phyloP scores from a whole-genome alignment of 2,888 invertebrate species.

The Eueremaeus valkanovi region DNA sequence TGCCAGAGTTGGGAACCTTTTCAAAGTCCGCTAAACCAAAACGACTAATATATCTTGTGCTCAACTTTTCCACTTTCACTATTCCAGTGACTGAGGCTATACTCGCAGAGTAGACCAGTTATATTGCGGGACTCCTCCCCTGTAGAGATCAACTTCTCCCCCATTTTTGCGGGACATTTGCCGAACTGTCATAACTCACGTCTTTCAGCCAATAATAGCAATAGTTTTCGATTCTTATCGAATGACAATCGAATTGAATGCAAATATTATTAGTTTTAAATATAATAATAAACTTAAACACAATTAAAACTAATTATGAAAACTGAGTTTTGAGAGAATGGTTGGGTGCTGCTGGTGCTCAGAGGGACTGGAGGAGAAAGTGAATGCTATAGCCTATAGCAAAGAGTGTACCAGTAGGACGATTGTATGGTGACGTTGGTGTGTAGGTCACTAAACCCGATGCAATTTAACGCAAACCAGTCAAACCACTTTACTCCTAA shows the following conservation, averaged over 20 bases:
- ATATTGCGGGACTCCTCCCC: constrained; percentile 33
- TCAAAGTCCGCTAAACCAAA: constrained; percentile 10
- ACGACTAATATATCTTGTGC: background rate
- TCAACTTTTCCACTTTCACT: constrained; percentile 29
- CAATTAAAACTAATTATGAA: background rate
- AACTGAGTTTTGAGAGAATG: no score
- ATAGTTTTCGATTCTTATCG: background rate
- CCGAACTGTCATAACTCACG: constrained; percentile 6
- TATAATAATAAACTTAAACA: background rate
- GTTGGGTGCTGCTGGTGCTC: background rate
- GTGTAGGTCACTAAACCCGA: constrained; percentile 26
- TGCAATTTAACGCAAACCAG: constrained; percentile 26
- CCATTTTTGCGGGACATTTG: constrained; percentile 32
- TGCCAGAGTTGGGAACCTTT: constrained; percentile 17
- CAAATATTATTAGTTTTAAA: no score
- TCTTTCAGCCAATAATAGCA: constrained; percentile 2
- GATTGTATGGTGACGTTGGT: constrained; percentile 16
- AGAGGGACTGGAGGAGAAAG: constrained; percentile 10
- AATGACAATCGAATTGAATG: background rate
- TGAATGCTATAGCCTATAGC: background rate
- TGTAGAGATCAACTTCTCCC: constrained; percentile 23
- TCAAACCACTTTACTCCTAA: constrained; percentile 20
- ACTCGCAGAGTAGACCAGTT: constrained; percentile 18
- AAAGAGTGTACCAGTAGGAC: constrained; percentile 23
- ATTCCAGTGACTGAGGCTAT: constrained; percentile 4